Percentiles rank a stretch among this genome's conserved stretches.
Conservation (phyloP, 2,113 vertebrate species). For the Rallus limicola region DNA sequence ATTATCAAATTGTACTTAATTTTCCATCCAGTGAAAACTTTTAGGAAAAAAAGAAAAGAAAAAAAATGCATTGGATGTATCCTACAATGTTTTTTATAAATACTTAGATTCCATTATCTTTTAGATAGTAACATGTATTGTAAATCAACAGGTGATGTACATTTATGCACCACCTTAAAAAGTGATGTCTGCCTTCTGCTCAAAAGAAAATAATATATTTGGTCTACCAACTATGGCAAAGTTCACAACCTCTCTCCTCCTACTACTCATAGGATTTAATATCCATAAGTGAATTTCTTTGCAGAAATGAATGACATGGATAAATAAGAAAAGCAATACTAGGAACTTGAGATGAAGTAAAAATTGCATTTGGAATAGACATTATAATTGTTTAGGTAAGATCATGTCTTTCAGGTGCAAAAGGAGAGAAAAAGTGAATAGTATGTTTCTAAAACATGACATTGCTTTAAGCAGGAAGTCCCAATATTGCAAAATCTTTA, state of each 20-base stretch:
- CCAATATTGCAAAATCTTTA: background rate
- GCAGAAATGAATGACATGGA: background rate
- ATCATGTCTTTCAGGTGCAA: background rate
- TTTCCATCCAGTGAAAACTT: too few relatives aligned
- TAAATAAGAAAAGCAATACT: background rate
- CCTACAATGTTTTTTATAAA: too few relatives aligned
- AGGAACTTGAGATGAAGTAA: background rate
- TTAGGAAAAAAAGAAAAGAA: too few relatives aligned
- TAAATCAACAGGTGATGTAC: too few relatives aligned
- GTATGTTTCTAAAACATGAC: accelerated
- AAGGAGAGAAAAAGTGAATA: background rate
- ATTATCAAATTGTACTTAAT: too few relatives aligned
- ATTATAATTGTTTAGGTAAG: background rate
- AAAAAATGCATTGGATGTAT: too few relatives aligned
- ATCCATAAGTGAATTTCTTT: background rate
- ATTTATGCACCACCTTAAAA: too few relatives aligned
- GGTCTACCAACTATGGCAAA: background rate
- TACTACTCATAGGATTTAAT: background rate
- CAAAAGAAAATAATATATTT: background rate
- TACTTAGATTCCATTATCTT: too few relatives aligned
- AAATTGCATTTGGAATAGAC: background rate
- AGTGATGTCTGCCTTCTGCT: background rate
- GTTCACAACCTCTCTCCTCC: background rate
- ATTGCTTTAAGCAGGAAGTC: background rate
- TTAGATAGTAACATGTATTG: too few relatives aligned